phyloP scores from a whole-genome alignment of 2,797 vertebrate species.

The Chaetodon trifasciatus region DNA sequence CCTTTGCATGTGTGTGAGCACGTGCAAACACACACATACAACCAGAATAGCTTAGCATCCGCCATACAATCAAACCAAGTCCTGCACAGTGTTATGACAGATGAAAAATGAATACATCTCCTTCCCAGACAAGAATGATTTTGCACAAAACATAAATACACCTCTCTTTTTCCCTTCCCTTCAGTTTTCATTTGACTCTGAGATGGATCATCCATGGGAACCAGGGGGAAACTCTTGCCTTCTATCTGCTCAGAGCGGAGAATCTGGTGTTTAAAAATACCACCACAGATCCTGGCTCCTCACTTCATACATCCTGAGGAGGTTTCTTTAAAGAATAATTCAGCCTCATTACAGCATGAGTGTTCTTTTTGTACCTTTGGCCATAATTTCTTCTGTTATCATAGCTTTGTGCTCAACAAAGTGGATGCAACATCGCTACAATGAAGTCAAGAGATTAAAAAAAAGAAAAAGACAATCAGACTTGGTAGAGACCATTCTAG shows the following conservation, averaged over 20 bases:
- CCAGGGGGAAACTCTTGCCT: neutral
- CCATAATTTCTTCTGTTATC: neutral
- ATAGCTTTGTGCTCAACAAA: neutral
- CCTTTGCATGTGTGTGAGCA: neutral
- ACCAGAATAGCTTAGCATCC: slow-evolving; percentile 9
- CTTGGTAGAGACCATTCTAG: neutral
- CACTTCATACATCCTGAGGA: neutral
- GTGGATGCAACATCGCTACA: neutral
- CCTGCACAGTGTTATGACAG: slow-evolving; percentile 3
- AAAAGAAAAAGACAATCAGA: neutral
- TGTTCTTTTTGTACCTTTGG: neutral
- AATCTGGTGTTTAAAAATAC: neutral
- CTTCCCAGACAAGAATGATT: slow-evolving; percentile 7
- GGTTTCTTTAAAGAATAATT: neutral
- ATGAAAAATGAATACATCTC: slow-evolving; percentile 18
- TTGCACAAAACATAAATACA: slow-evolving; percentile 27
- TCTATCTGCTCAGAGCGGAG: neutral
- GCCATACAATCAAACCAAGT: slow-evolving; percentile 9
- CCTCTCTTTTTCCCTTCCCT: neutral
- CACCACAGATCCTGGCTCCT: neutral
- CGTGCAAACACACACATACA: slow-evolving; percentile 8
- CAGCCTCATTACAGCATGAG: neutral
- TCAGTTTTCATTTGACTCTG: slow-evolving; percentile 3
- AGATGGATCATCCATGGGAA: neutral
- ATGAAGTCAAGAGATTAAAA: neutral